Percentiles rank a stretch among this genome's conserved stretches.
Evolutionary conservation across 2,113 vertebrate genomes (phyloP).

Genomic region (Grammomys dolichurus): DNA sequence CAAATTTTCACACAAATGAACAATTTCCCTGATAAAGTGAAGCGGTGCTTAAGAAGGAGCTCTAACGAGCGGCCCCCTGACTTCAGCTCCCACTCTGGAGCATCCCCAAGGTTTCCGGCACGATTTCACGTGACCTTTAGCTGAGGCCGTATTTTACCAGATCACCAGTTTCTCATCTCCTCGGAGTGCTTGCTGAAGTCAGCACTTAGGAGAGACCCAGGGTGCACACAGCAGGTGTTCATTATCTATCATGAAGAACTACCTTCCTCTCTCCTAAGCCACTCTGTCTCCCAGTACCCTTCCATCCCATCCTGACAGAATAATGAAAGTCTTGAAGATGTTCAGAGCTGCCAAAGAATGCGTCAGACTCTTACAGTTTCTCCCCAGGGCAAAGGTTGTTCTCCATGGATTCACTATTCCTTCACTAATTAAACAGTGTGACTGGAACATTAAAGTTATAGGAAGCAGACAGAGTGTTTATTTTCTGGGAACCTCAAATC

Average conservation of each 20-base stretch:
- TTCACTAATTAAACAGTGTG: neutral
- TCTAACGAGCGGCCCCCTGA: conserved; percentile 74
- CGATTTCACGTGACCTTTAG: conserved; percentile 81
- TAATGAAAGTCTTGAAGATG: neutral
- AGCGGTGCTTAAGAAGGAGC: conserved; percentile 63
- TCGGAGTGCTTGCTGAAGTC: conserved; percentile 64
- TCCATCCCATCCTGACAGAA: neutral
- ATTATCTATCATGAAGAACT: neutral
- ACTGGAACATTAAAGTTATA: neutral
- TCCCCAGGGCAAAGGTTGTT: neutral
- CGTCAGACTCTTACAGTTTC: neutral
- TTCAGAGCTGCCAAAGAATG: neutral
- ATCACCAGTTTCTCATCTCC: conserved; percentile 66
- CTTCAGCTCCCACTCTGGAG: conserved; percentile 70
- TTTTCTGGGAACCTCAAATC: neutral
- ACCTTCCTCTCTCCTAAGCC: neutral
- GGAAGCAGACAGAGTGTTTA: neutral
- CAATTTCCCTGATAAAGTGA: conserved; percentile 82
- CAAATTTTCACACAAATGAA: conserved; percentile 87
- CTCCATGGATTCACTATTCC: neutral
- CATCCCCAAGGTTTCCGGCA: conserved; percentile 75
- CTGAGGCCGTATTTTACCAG: conserved; percentile 74
- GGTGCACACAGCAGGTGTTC: neutral
- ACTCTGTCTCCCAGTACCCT: no score
- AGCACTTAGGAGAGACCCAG: conserved; percentile 48